Evolutionary conservation across 2,888 invertebrate species (phyloP).

Genomic region (Biston betularia): DNA sequence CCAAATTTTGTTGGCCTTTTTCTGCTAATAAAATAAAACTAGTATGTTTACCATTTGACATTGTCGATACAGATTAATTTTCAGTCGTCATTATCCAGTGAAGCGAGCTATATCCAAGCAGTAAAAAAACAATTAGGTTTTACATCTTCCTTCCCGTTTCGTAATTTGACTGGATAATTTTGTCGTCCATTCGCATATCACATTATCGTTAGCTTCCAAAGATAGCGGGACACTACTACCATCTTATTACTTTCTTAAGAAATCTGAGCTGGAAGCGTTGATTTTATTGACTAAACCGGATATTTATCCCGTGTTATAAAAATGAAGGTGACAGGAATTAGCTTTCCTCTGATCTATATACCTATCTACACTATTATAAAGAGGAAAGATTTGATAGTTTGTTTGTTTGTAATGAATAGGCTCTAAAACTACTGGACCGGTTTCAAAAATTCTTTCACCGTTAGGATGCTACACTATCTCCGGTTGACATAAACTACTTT

Average conservation of each 20-base stretch:
- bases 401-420: too few species aligned
- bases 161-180: constrained; percentile 10
- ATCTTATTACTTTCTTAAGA: neutral
- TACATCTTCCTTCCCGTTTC: constrained; percentile 5
- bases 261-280: neutral
- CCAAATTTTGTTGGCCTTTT: neutral
- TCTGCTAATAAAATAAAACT: neutral
- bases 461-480: too few species aligned
- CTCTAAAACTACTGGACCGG: too few species aligned
- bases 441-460: too few species aligned
- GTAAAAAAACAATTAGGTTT: constrained; percentile 9
- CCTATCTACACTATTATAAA: too few species aligned
- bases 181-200: neutral
- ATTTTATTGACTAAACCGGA: neutral
- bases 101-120: constrained; percentile 2
- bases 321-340: too few species aligned
- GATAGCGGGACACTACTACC: neutral
- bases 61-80: neutral
- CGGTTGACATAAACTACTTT: too few species aligned
- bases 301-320: too few species aligned
- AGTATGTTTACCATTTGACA: neutral
- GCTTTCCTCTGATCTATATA: too few species aligned
- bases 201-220: constrained; percentile 4
- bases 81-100: neutral
- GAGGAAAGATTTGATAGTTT: too few species aligned